Base-by-base conservation (phyloP, 2,797 vertebrate genomes). In the Poeciliopsis infans region DNA sequence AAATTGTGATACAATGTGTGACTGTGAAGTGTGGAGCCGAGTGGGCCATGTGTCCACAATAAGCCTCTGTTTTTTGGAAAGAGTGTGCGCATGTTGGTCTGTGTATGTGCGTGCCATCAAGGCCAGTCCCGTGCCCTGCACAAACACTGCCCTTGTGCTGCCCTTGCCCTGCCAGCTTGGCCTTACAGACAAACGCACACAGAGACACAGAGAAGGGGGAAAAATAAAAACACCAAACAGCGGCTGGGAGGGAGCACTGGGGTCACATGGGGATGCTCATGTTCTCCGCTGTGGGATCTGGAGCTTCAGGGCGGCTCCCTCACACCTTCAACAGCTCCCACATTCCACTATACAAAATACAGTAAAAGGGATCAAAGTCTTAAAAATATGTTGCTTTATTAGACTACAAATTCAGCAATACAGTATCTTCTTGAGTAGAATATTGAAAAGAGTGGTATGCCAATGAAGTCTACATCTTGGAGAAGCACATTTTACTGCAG, bases 91-190 rank as follows among this genome's bases (percentile, higher is more conserved):
- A 75, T 88, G 86, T 79, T 71, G 76, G 83, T 77, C 41, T 87
- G 88, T 89, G 87, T 90, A 36, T 73, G 86, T 88, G 87, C 49
- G 83, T 85, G 92, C 46, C 86, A 85, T 87, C 4, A 85, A 91
- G 90, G 86, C 89, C 88, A 79, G 91, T 91, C 90, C 90, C 86
- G 87, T 94, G 94, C 91, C 93, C 90, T 89, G 84, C 90, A 94
- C 94, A 94, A 94, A 94, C 93, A 92, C 93, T 89, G 87, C 73
- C 92, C 93, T 93, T 94, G 93, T 94, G 81, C 89, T 91, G 87
- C 73, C 92, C 93, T 93, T 94, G 93, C 94, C 82, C 89, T 91
- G 87, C 84, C 72, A 78, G 80, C 79, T 80, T 55, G 72, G 78
- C 45, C 82, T 73, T 86, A 78, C 61, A 77, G 41, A 84, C 64